Evolutionary conservation across 2,888 invertebrate genomes (phyloP).

Genomic region (Cephus rjabovi): DNA sequence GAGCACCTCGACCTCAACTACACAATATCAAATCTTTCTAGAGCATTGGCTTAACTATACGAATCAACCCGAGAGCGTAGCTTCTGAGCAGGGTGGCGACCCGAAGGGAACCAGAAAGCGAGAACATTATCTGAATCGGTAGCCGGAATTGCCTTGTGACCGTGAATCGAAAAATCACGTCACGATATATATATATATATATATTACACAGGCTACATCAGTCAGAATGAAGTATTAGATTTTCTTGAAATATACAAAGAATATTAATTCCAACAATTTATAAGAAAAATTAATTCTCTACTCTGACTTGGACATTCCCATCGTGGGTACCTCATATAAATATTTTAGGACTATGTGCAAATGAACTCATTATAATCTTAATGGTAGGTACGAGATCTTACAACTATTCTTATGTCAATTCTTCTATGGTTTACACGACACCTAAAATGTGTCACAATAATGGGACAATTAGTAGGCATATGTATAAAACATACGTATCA

Average conservation of each 20-base stretch:
- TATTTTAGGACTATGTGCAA: not conserved
- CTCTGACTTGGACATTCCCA: not conserved
- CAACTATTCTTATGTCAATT: not conserved
- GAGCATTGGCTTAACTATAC: too few species aligned
- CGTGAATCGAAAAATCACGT: too few species aligned
- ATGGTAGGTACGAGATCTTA: not conserved
- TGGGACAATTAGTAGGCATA: not conserved
- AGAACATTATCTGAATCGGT: too few species aligned
- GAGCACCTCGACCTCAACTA: too few species aligned
- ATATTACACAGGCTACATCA: not conserved
- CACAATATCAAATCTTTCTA: too few species aligned
- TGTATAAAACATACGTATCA: conserved; percentile 1
- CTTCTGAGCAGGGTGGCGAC: too few species aligned
- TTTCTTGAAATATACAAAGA: not conserved
- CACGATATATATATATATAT: not conserved
- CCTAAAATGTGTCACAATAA: not conserved
- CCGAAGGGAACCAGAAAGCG: too few species aligned
- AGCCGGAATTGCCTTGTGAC: too few species aligned
- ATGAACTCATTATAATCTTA: not conserved
- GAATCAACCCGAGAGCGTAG: too few species aligned
- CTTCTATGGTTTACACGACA: not conserved
- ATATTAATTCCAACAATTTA: not conserved
- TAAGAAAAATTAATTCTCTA: not conserved
- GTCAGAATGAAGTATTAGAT: not conserved
- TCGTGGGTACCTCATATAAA: not conserved